These are phyloP conservation scores for Menura novaehollandiae DNA, from an alignment of 2,113 vertebrate species.

Conservation along the genomic window DNA sequence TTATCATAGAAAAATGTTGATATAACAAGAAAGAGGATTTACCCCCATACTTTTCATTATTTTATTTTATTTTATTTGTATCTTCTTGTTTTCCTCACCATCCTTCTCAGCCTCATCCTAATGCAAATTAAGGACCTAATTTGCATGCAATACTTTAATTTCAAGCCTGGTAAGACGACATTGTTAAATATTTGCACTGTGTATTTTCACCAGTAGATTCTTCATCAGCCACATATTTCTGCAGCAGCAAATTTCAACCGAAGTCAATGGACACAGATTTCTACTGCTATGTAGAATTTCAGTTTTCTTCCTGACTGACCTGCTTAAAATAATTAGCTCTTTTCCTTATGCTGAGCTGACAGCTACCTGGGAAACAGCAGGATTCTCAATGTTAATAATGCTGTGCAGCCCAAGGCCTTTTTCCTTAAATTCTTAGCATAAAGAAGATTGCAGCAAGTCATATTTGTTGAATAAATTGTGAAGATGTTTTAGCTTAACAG, in stretches of 20 bases:
- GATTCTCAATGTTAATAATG: conserved; percentile 27
- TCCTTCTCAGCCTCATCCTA: neutral
- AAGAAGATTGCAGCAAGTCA: conserved; percentile 16
- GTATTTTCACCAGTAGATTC: neutral
- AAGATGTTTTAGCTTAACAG: conserved; percentile 7
- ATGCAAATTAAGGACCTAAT: neutral
- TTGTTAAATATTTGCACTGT: neutral
- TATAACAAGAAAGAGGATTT: neutral
- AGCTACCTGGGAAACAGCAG: conserved; percentile 58
- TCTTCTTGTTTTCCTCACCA: neutral
- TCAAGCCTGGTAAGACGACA: neutral
- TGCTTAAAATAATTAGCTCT: conserved; percentile 54
- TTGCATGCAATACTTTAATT: neutral
- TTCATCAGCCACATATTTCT: neutral
- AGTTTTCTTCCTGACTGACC: conserved; percentile 23
- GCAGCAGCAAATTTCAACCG: neutral
- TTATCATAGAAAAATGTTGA: neutral
- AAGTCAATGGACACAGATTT: neutral
- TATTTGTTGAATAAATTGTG: conserved; percentile 37
- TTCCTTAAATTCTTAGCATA: conserved; percentile 6
- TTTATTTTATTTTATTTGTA: neutral
- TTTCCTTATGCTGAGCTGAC: conserved; percentile 44
- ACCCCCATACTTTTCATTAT: neutral
- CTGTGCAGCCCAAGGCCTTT: conserved; percentile 37
- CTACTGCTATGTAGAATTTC: neutral